Evolutionary conservation across 2,888 invertebrate genomes (phyloP), one percentile per base, ranked within the genome.

Genomic region (Polyploca ridens): DNA sequence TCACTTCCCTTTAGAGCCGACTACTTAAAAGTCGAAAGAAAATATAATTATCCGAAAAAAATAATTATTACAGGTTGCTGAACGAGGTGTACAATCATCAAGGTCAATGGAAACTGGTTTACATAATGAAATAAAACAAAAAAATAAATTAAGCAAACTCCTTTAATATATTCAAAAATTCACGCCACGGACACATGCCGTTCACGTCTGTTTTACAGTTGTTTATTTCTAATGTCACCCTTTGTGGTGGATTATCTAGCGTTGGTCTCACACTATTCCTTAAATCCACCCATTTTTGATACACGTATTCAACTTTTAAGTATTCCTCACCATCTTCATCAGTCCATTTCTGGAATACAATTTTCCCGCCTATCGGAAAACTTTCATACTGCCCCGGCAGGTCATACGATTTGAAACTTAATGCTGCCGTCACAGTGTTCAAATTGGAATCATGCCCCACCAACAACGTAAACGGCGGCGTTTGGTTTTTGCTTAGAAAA

Each of bases 371-470:
- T 41, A 92, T 82, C 0, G 93, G 93, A 1, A 83, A 86, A 6
- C 74, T 76, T 69, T 93, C 92, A 35, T 78, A 77, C 63, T 90
- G 90, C 54, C 82, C 78, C 16, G 81, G 76, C 19, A 90, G 71
- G 13, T 64, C 68, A 66, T 81, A 90, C 0, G 74, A 64, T 66
- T 86, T 81, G 59, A 91, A 84, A 16, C 72, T 78, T 61, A 93
- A 74, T 0, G 84, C 79, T 0, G 76, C 74, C 14, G 87, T 71
- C 0, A 91, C 68, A 11, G 87, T 67, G 58, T 76, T 84, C 41
- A 90, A 70, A 76, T 91, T 91, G 0, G 91, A 83, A 78, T 93
- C 93, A 64, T 93, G 93, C 0, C 92, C 91, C 1, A 90, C 74
- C 0, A 93, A 73, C 4, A 86, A 62, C 0, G 84, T 82, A 19